Evolutionary conservation across 2,797 vertebrate species (phyloP), one percentile per base, ranked within the genome.

Genomic region (Gambelia wislizenii): DNA sequence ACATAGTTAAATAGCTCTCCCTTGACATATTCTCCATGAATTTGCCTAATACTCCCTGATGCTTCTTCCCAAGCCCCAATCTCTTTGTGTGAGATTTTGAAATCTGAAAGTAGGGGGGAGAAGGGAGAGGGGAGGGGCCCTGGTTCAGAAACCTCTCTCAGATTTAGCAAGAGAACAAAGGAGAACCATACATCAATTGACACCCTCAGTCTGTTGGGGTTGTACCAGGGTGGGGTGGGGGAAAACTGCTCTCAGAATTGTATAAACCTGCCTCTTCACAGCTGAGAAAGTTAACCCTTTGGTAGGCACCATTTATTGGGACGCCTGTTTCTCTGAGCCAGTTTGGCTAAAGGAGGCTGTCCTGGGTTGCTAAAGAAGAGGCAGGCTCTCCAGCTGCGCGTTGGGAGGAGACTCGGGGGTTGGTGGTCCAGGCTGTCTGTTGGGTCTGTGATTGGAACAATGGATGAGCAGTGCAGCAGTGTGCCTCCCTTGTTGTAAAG

Each of bases 381-480:
- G n/a, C 89, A 88, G 87, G 80, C 39, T 36, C 0, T 36, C 86
- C 90, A 72, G 76, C 56, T 78, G 91, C 75, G 70, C 75, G 0
- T 54, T 61, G 90, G 33, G 39, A 39, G 39, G 22, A 44, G 25
- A 67, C 88, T 76, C 89, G 83, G 61, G 54, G 54, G 84, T 92
- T 27, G 84, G 86, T 90, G 42, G 69, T 64, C 85, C 61, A 56
- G 90, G 74, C 69, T 52, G 44, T 74, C 20, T 27, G 70, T 44
- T 91, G 84, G 88, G 89, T 91, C 67, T 84, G 70, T 44, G 72
- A 0, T 2, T 0, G 91, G 76, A 91, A 92, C 33, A 87, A 92
- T 94, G 94, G 93, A 72, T 52, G 75, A 61, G 84, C 87, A 86
- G 89, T 77, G 59, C 0, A 87, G 87, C 90, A 69, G 70, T n/a